These are phyloP conservation scores for Poeciliopsis prolifica DNA, from an alignment of 2,113 vertebrate species.

Conservation along the genomic window DNA sequence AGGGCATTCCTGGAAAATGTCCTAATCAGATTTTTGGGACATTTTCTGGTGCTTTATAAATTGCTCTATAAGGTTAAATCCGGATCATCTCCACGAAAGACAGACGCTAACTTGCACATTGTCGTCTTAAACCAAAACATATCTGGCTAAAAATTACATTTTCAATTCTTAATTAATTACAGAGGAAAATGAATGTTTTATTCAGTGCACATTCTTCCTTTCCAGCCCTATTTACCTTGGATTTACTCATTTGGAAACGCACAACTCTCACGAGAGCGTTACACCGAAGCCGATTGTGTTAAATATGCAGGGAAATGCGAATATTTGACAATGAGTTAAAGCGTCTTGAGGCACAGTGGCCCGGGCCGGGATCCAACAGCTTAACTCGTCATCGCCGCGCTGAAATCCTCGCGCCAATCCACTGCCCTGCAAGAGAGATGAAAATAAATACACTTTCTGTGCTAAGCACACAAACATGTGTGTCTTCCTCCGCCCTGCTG, in stretches of 20 bases:
- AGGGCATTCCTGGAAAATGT: neutral
- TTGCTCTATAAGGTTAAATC: neutral
- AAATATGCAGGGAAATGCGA: slow-evolving; percentile 14
- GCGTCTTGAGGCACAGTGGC: slow-evolving; percentile 47
- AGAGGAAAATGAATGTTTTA: neutral
- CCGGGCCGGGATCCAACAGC: slow-evolving; percentile 51
- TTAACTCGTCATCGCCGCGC: slow-evolving; percentile 45
- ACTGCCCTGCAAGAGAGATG: slow-evolving; percentile 36
- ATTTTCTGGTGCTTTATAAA: neutral
- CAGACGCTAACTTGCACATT: too few relatives aligned
- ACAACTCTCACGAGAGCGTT: slow-evolving; percentile 1
- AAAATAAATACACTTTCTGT: slow-evolving; percentile 34
- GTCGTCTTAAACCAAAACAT: neutral
- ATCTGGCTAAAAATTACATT: neutral
- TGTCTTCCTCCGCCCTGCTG: slow-evolving; percentile 8
- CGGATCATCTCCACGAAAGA: neutral
- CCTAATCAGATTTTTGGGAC: neutral
- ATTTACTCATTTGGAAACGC: slow-evolving; percentile 4
- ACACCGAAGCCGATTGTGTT: slow-evolving; percentile 23
- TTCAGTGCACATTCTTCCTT: neutral
- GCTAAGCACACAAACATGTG: slow-evolving; percentile 15
- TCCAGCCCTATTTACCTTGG: slow-evolving; percentile 18
- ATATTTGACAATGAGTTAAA: slow-evolving; percentile 33
- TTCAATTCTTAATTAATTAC: neutral
- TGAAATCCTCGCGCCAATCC: slow-evolving; percentile 45